Percentiles rank a stretch among this genome's conserved stretches.
phyloP scores from a whole-genome alignment of 2,113 vertebrate species.

The Xiphophorus couchianus region DNA sequence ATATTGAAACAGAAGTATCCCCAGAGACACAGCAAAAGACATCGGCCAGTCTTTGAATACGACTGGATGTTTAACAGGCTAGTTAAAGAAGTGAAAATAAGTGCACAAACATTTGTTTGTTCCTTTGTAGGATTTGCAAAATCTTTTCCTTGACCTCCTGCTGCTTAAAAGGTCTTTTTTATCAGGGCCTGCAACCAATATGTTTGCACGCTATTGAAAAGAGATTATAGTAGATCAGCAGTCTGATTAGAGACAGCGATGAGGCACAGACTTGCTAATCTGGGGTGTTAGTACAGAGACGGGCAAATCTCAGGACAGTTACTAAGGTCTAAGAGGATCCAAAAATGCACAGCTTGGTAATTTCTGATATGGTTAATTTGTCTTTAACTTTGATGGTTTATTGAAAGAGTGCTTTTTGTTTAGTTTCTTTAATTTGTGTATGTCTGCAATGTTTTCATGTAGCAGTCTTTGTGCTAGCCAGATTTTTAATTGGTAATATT shows the following conservation, averaged over 20 bases:
- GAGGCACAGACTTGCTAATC: constrained; percentile 61
- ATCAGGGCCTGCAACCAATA: constrained; percentile 22
- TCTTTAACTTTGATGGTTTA: not conserved
- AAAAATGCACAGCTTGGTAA: not conserved
- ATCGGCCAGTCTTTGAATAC: constrained; percentile 12
- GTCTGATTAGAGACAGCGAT: constrained; percentile 62
- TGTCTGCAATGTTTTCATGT: not conserved
- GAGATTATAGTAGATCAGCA: constrained; percentile 66
- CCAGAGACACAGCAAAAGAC: constrained; percentile 31
- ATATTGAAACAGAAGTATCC: constrained; percentile 57
- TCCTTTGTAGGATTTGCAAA: constrained; percentile 21
- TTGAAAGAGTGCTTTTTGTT: not conserved
- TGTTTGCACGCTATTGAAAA: constrained; percentile 53
- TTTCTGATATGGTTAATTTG: constrained; percentile 4
- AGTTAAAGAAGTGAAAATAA: constrained; percentile 32
- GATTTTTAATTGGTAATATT: not conserved
- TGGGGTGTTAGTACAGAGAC: constrained; percentile 51
- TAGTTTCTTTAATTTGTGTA: not conserved
- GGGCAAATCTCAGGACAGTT: constrained; percentile 52
- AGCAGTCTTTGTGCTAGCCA: not conserved
- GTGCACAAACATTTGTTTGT: not conserved
- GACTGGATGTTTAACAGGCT: constrained; percentile 6
- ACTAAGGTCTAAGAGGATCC: constrained; percentile 36
- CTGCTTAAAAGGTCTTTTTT: constrained; percentile 43
- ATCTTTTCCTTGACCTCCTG: constrained; percentile 31